Percentiles rank a stretch among this genome's conserved stretches.
Conservation (phyloP, 2,888 invertebrate species). For the Augochlorella aurata region DNA sequence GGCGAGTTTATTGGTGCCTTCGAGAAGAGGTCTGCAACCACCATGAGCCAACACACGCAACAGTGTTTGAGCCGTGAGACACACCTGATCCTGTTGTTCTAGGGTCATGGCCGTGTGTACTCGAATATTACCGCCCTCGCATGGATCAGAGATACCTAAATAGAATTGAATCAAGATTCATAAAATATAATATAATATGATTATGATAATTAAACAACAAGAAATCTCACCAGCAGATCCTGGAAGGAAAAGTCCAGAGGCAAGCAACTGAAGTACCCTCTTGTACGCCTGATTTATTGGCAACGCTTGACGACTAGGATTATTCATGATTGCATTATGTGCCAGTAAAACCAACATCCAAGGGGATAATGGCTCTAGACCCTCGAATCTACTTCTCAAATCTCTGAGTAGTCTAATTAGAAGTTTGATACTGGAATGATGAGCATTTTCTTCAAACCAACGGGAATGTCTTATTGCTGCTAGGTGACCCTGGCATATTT, state of each 20-base stretch:
- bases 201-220: neutral
- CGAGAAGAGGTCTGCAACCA: conserved; percentile 95
- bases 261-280: conserved; percentile 93
- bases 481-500: conserved; percentile 87
- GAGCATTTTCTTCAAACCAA: conserved; percentile 99
- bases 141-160: conserved; percentile 92
- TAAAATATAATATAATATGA: neutral
- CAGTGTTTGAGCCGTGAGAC: conserved; percentile 96
- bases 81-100: conserved; percentile 96
- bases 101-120: conserved; percentile 95
- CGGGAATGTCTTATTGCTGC: conserved; percentile 97
- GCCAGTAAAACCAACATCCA: conserved; percentile 98
- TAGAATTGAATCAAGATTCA: neutral
- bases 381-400: conserved; percentile 93
- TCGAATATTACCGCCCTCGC: conserved; percentile 93
- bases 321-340: conserved; percentile 98
- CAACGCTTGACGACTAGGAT: conserved; percentile 95
- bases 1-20: conserved; percentile 86
- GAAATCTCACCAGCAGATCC: conserved; percentile 88
- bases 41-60: conserved; percentile 95
- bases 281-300: conserved; percentile 94
- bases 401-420: conserved; percentile 96
- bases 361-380: conserved; percentile 94
- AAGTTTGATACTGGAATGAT: conserved; percentile 97
- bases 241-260: conserved; percentile 97